phyloP scores from a whole-genome alignment of 2,113 vertebrate genomes.

The Odocoileus hemionus region DNA sequence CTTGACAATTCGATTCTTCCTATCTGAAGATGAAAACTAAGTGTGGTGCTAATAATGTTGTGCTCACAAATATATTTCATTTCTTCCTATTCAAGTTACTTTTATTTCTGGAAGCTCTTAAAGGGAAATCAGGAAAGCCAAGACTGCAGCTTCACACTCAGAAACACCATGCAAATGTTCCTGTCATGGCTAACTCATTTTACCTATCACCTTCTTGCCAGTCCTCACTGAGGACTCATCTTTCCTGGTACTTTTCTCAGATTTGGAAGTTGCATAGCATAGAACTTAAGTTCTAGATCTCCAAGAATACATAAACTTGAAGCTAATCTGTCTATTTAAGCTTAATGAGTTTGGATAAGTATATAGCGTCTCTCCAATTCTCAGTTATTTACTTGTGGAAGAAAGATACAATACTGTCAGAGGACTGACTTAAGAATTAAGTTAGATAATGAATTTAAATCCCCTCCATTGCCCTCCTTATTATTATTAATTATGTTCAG shows the following conservation, averaged over 20 bases:
- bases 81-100: background rate
- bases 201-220: background rate
- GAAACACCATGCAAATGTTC: background rate
- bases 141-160: background rate
- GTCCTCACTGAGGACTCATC: background rate
- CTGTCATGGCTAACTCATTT: background rate
- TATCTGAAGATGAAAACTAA: constrained; percentile 16
- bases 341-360: background rate
- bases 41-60: background rate
- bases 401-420: background rate
- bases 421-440: background rate
- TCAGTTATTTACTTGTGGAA: background rate
- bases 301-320: background rate
- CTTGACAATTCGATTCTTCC: constrained; percentile 13
- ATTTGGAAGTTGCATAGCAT: background rate
- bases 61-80: background rate
- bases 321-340: background rate
- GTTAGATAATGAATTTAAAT: background rate
- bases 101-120: background rate
- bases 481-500: background rate
- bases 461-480: background rate
- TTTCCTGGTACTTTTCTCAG: background rate
- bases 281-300: background rate
- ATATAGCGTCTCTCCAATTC: background rate
- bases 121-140: background rate